Evolutionary conservation across 2,113 vertebrate genomes (phyloP).

Genomic region (Sebastes fasciatus): DNA sequence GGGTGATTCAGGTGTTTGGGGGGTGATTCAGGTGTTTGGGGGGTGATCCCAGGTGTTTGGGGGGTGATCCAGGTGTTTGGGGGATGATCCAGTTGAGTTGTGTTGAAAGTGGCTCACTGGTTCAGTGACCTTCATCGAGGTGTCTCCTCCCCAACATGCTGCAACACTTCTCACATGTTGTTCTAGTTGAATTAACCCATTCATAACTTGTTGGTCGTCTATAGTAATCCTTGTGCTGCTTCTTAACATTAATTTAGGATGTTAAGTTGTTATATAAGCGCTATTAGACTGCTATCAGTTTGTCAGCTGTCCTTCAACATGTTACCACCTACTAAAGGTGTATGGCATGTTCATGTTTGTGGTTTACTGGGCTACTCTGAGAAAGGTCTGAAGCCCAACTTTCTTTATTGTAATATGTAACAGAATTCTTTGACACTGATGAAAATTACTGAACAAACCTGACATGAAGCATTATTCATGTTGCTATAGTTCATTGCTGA

Average conservation of each 20-base stretch:
- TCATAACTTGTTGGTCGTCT: too few species aligned
- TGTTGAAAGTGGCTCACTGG: neutral
- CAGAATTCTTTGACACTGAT: neutral
- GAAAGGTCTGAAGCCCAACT: neutral
- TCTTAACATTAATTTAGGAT: neutral
- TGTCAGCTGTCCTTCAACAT: neutral
- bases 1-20: neutral
- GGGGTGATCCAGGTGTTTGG: too few species aligned
- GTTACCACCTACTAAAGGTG: neutral
- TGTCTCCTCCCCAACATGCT: conserved; percentile 27
- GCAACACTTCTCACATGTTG: conserved; percentile 18
- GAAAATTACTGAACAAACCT: neutral
- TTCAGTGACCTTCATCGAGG: conserved; percentile 70
- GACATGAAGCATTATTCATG: too few species aligned
- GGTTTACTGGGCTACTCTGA: neutral
- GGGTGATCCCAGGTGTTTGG: too few species aligned
- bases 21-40: too few species aligned
- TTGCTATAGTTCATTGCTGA: neutral
- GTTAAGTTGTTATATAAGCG: neutral
- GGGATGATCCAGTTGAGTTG: too few species aligned
- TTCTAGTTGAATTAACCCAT: neutral
- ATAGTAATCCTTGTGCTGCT: neutral
- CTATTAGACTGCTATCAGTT: neutral
- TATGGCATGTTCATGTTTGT: neutral
- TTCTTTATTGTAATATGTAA: neutral